Base-by-base conservation (phyloP, 2,797 vertebrate species). In the Triplophysa yarkandensis region DNA sequence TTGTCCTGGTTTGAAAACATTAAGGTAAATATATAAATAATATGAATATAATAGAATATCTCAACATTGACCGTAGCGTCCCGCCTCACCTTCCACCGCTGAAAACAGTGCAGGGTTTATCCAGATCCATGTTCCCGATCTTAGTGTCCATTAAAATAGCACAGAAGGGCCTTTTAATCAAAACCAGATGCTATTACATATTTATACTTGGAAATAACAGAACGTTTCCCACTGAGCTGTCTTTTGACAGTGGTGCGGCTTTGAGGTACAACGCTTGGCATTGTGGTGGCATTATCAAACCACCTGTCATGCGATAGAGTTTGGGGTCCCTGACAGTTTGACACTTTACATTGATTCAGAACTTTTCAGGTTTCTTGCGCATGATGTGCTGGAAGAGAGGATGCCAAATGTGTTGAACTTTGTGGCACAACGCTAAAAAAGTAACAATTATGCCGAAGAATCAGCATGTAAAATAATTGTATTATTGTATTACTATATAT, bases 91-190 rank as follows among this genome's bases (percentile, higher is more conserved):
- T 32, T 58, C 17, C 55, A n/a, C 55, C n/a, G 16, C 28, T 32
- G 25, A 46, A 46, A 46, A 46, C 44, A n/a, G 44, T 46, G 6
- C 6, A n/a, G 43, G 43, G 43, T 68, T 39, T 74, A 58, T 41
- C 62, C 64, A 25, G 54, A 32, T 73, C 36, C 41, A 71, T 62
- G 54, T 64, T 68, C 64, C 54, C 52, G 23, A 30, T 36, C 28
- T 64, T 78, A 67, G 69, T 62, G 55, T 77, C 41, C 5, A 48
- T 77, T 83, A 77, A 81, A 80, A n/a, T 14, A 67, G 55, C 17
- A 58, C 48, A 25, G 16, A 58, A 44, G 32, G 63, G 32, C 48
- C 21, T 60, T n/a, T 76, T 70, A 55, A 74, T 77, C 70, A 50
- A 60, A 71, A 57, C 54, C 55, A 63, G 67, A 52, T 71, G 41